Percentiles rank a stretch among this genome's conserved stretches.
phyloP scores from a whole-genome alignment of 2,113 vertebrate species.

The Seriola rivoliana region DNA sequence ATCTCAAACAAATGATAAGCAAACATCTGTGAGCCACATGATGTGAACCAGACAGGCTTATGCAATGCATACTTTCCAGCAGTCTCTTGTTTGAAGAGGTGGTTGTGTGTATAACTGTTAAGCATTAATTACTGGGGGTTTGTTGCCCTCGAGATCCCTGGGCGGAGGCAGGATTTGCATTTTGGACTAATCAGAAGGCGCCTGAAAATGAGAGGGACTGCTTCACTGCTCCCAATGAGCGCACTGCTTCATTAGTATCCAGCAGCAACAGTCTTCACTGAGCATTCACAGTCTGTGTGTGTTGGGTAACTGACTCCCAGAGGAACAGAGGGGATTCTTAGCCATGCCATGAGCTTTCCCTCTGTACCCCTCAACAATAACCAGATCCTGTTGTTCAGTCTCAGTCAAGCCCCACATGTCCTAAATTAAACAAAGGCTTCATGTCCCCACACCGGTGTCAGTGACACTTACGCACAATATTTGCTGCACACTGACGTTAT shows the following conservation, averaged over 20 bases:
- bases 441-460: slow-evolving; percentile 47
- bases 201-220: slow-evolving; percentile 58
- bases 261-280: slow-evolving; percentile 54
- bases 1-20: slow-evolving; percentile 44
- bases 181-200: slow-evolving; percentile 68
- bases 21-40: slow-evolving; percentile 68
- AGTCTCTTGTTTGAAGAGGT: slow-evolving; percentile 52
- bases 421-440: slow-evolving; percentile 31
- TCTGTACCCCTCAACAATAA: slow-evolving; percentile 37
- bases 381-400: slow-evolving; percentile 34
- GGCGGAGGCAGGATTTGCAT: slow-evolving; percentile 70
- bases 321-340: slow-evolving; percentile 42
- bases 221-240: slow-evolving; percentile 61
- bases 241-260: slow-evolving; percentile 70
- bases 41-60: slow-evolving; percentile 43
- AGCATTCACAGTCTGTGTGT: slow-evolving; percentile 48
- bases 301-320: slow-evolving; percentile 47
- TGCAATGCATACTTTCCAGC: slow-evolving; percentile 28
- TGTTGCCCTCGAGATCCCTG: slow-evolving; percentile 50
- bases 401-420: slow-evolving; percentile 12
- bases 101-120: slow-evolving; percentile 46
- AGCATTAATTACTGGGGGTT: slow-evolving; percentile 58
- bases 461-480: slow-evolving; percentile 22
- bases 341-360: slow-evolving; percentile 21
- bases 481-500: neutral